Evolutionary conservation across 2,113 vertebrate genomes (phyloP).

Genomic region (Lagenorhynchus albirostris): DNA sequence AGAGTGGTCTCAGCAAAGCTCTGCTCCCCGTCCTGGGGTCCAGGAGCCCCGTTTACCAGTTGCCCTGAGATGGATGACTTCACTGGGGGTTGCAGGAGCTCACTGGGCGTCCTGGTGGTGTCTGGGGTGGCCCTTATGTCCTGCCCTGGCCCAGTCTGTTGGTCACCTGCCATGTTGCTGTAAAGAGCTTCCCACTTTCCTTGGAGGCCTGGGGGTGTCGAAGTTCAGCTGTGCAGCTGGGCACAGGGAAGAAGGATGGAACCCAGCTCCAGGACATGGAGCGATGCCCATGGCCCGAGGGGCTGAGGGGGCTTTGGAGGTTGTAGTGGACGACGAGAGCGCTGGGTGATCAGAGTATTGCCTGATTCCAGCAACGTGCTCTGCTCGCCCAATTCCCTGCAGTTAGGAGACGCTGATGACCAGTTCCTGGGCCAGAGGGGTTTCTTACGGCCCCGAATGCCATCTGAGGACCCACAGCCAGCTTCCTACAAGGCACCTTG

Average conservation of each 20-base stretch:
- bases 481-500: fast-evolving
- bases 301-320: neutral
- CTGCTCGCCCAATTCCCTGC: fast-evolving
- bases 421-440: neutral
- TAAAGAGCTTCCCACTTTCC: too few relatives aligned
- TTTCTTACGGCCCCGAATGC: fast-evolving
- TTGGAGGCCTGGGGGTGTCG: neutral
- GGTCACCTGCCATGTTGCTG: fast-evolving
- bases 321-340: fast-evolving
- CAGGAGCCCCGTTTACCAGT: neutral
- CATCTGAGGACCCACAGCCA: neutral
- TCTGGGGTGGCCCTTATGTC: neutral
- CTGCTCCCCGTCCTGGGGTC: neutral
- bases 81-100: fast-evolving
- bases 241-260: fast-evolving
- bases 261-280: fast-evolving
- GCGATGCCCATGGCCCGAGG: fast-evolving
- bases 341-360: fast-evolving
- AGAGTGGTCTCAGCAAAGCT: fast-evolving
- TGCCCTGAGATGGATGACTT: fast-evolving
- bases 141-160: too few relatives aligned
- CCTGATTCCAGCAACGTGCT: fast-evolving
- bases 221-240: fast-evolving
- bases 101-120: fast-evolving
- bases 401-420: fast-evolving